Percentiles rank a stretch among this genome's conserved stretches.
Conservation (phyloP, 2,888 invertebrate species). For the Mamestra brassicae region DNA sequence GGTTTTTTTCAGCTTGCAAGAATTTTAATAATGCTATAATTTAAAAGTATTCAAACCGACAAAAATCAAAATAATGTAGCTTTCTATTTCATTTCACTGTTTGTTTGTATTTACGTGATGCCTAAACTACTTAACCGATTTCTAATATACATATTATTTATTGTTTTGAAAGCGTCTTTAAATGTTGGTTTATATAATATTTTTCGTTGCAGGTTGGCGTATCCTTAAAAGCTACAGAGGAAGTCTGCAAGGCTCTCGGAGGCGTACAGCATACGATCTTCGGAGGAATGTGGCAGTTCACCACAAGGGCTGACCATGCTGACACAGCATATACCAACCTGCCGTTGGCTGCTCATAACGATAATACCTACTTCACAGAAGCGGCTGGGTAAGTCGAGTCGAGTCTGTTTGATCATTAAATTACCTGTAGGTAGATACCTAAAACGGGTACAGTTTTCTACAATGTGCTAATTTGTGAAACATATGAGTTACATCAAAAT, state of each 20-base stretch:
- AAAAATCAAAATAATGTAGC: no score
- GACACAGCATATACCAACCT: slow-evolving; percentile 94
- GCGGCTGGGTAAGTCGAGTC: slow-evolving; percentile 92
- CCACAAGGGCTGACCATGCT: slow-evolving; percentile 90
- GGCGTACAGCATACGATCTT: slow-evolving; percentile 93
- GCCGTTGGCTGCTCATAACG: slow-evolving; percentile 93
- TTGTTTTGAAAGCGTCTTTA: no score
- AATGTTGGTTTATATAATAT: background rate
- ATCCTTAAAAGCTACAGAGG: slow-evolving; percentile 88
- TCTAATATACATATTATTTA: no score
- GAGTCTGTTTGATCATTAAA: background rate
- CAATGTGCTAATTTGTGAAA: background rate
- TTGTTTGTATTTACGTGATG: no score
- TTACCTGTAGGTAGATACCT: background rate
- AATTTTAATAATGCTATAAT: slow-evolving; percentile 1
- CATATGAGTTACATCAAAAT: background rate
- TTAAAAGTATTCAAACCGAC: background rate
- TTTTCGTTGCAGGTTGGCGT: slow-evolving; percentile 83
- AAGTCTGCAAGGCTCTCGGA: slow-evolving; percentile 90
- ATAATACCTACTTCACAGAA: slow-evolving; percentile 94
- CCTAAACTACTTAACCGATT: no score
- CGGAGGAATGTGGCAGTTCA: slow-evolving; percentile 94
- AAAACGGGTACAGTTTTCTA: background rate
- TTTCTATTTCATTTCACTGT: no score
- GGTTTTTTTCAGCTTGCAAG: background rate